Evolutionary conservation across 2,113 vertebrate species (phyloP).

Genomic region (Oreochromis tanganicae): DNA sequence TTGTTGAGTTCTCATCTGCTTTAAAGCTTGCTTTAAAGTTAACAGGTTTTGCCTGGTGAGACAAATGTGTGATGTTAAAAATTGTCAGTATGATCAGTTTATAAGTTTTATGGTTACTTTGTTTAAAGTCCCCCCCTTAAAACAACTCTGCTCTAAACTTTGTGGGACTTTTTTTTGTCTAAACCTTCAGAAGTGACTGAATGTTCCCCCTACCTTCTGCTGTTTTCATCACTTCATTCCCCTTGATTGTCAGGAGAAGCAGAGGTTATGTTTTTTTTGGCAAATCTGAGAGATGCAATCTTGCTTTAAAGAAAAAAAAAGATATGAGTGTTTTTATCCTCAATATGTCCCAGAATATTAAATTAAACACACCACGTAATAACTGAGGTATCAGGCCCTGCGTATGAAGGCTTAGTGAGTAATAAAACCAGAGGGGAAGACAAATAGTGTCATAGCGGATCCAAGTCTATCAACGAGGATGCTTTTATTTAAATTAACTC

Average conservation of each 20-base stretch:
- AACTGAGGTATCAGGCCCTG: not conserved
- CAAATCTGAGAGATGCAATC: not conserved
- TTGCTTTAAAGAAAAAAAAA: not conserved
- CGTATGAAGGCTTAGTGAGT: not conserved
- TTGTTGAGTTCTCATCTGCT: not conserved
- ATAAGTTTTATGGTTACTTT: not conserved
- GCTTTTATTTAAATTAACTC: not conserved
- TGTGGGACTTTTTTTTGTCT: not conserved
- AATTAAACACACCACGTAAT: not conserved
- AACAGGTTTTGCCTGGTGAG: not conserved
- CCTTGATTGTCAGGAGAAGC: not conserved
- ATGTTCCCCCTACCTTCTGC: not conserved
- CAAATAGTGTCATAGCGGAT: not conserved
- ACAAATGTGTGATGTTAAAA: not conserved
- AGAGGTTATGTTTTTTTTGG: not conserved
- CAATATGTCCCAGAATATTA: not conserved
- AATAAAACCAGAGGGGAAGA: not conserved
- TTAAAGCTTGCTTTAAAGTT: not conserved
- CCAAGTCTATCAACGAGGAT: not conserved
- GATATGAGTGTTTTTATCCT: not conserved
- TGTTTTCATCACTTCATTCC: not conserved
- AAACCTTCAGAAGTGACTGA: not conserved
- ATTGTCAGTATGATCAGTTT: not conserved
- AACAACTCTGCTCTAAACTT: not conserved
- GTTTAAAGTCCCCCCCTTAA: not conserved